These are phyloP conservation scores for Stigmatopora nigra DNA, from an alignment of 2,113 vertebrate species.

Conservation along the genomic window DNA sequence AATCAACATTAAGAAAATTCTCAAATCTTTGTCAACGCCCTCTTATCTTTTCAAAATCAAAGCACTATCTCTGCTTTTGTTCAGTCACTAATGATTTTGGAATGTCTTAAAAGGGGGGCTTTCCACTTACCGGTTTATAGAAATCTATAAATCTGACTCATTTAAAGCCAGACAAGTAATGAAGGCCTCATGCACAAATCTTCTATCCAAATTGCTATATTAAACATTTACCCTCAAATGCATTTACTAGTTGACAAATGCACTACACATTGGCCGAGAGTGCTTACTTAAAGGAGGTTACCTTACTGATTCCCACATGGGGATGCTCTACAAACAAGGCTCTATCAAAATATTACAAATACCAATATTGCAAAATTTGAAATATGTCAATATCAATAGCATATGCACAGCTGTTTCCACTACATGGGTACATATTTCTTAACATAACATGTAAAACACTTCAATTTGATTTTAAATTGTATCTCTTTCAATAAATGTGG, in stretches of 20 bases:
- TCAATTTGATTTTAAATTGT: neutral
- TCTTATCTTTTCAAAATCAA: constrained; percentile 30
- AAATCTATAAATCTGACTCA: constrained; percentile 56
- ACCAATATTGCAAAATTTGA: neutral
- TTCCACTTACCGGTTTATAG: constrained; percentile 54
- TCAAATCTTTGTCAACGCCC: constrained; percentile 23
- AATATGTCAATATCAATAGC: constrained; percentile 1
- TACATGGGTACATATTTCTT: neutral
- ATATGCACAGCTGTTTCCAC: constrained; percentile 3
- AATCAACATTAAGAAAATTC: constrained; percentile 25
- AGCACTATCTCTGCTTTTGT: constrained; percentile 40
- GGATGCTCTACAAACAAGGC: neutral
- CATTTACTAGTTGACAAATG: constrained; percentile 62
- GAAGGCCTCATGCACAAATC: constrained; percentile 54
- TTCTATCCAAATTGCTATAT: constrained; percentile 57
- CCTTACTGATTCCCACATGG: neutral
- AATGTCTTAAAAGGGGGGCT: constrained; percentile 53
- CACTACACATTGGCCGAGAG: constrained; percentile 29
- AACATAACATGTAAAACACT: neutral
- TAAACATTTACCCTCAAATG: constrained; percentile 64
- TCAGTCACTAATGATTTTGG: constrained; percentile 39
- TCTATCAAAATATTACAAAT: neutral
- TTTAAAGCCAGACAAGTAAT: constrained; percentile 56
- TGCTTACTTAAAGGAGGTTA: neutral
- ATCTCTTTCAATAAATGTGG: neutral